Base-by-base conservation (phyloP, 2,888 invertebrate genomes). In the Pandemis corylana region DNA sequence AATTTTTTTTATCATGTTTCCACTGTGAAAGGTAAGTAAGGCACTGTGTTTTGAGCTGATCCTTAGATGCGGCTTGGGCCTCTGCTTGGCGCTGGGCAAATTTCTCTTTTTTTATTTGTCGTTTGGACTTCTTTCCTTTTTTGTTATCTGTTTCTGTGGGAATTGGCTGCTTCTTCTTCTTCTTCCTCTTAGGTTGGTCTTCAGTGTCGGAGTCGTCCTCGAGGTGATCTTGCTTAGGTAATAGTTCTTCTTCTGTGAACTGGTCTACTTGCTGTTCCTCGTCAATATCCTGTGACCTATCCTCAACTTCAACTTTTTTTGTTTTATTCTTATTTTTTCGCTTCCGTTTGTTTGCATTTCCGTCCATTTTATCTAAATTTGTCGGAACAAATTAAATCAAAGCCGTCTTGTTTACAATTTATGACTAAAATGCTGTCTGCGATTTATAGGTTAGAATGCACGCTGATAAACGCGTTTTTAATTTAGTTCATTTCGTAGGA, bases 1-100 rank as follows among this genome's bases (percentile, higher is more conserved):
- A 97, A 80, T 96, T 95, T 63, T 89, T 89, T 78, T 90, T 95
- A 76, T 95, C 94, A 83, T 97, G 94, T 86, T 97, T 96, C 97
- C 97, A 97, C 82, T 96, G 95, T 1, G 95, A 95, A 68, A 97
- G 85, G 84, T 97, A 97, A 82, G 94, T 96, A 20, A 96, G 89
- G 76, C 96, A 96, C 76, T 96, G 96, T 63, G 95, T 89, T 80
- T 95, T 95, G 12, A 95, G 92, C 71, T 95, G 95, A 71, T 95
- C 90, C 80, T 95, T 95, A 12, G 90, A 87, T 64, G 94, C 94
- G 67, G 93, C 89, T 81, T 95, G 95, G 65, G 95, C 95, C 67
- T 95, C 94, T 62, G 95, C 95, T 78, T 95, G 84, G 0, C 96
- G 90, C 80, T 96, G 89, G 42, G 95, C 93, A 82, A 95, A 94